Evolutionary conservation across 2,113 vertebrate species (phyloP).

Genomic region (Alethe diademata): DNA sequence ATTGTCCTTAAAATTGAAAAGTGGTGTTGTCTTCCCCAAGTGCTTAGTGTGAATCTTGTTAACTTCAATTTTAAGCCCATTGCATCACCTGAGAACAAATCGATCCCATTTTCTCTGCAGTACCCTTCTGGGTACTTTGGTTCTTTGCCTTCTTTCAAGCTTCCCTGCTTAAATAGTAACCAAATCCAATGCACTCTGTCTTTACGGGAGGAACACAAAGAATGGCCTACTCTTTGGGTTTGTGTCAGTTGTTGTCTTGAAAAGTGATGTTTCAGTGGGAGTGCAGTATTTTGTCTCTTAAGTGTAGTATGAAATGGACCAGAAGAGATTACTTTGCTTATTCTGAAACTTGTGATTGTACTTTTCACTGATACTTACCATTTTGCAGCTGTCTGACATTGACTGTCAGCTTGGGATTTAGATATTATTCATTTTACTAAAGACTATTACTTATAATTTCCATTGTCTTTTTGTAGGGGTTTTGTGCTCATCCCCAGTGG

Average conservation of each 20-base stretch:
- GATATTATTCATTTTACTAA: not conserved
- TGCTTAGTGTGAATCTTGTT: not conserved
- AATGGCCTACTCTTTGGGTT: not conserved
- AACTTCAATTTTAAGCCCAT: not conserved
- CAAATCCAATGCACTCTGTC: not conserved
- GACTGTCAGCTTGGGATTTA: not conserved
- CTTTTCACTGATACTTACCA: not conserved
- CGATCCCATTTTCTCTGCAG: not conserved
- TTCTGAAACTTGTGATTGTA: not conserved
- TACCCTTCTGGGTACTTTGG: not conserved
- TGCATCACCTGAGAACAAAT: not conserved
- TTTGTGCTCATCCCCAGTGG: not conserved
- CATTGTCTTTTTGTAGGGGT: not conserved
- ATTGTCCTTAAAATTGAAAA: not conserved
- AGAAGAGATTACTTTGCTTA: not conserved
- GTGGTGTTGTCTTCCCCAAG: not conserved
- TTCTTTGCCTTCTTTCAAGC: not conserved
- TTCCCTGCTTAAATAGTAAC: not conserved
- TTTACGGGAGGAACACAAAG: not conserved
- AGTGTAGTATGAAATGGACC: not conserved
- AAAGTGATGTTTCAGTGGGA: not conserved
- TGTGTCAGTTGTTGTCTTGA: not conserved
- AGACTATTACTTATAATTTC: not conserved
- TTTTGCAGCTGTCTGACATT: not conserved
- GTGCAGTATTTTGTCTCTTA: not conserved